Evolutionary conservation across 2,888 invertebrate species (phyloP), one percentile per base, ranked within the genome.

Genomic region (Dicranocentrus wangi): DNA sequence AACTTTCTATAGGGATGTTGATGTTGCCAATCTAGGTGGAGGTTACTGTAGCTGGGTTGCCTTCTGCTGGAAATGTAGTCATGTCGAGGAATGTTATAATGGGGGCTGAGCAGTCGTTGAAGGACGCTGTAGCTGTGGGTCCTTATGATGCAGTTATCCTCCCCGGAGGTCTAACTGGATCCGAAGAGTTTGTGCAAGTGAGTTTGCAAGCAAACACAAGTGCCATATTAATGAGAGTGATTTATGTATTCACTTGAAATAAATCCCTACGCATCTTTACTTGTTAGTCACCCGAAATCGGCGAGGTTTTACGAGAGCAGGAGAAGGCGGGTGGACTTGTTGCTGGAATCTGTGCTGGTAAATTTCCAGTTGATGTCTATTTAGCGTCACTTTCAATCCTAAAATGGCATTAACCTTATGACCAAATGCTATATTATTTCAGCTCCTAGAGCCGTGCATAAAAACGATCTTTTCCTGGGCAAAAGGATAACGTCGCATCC

Each of bases 331-430:
- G 93, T 0, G 91, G 93, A 86, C 89, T 94, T 5, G 92, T 99
- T 55, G 98, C 96, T 2, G 98, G 98, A 8, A 98, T 99, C 83
- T 99, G 99, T 90, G 99, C 99, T 81, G 95, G 94, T 93, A 89
- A 78, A 61, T 32, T 13, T 42, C 8, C 8, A 42, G 13, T 10
- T 8, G 13, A 42, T 10, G 8, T 42, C 13, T 51, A 19, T 17
- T 51, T 5, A 51, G 7, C 39, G 39, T 13, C 5, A 39, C 13
- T 39, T 8, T 39, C 39, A 39, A 39, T n/a, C n/a, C n/a, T n/a
- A n/a, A n/a, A n/a, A n/a, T n/a, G 39, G 13, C 39, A 19, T 10
- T 5, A 51, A 10, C 19, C 51, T 51, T 51, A 17, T 51, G n/a
- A 51, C 28, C 28, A 1, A 76, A 19, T 19, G 7, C 51, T n/a